These are phyloP conservation scores for Chitala chitala DNA, from an alignment of 2,113 vertebrate genomes.

Conservation along the genomic window DNA sequence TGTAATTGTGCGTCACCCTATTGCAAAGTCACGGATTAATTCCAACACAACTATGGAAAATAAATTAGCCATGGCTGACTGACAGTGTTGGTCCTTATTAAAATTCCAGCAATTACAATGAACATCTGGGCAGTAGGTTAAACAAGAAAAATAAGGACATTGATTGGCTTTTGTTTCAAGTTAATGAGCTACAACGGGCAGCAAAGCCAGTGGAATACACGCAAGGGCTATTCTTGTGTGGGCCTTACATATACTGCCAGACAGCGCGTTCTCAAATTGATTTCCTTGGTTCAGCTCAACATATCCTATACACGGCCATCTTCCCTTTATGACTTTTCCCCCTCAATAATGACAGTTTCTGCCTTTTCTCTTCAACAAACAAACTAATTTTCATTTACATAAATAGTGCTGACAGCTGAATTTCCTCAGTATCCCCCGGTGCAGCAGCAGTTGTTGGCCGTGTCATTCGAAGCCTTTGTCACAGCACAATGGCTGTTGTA, in stretches of 20 bases:
- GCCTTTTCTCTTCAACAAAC: background rate
- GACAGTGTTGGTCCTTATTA: slow-evolving; percentile 2
- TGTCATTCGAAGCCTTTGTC: slow-evolving; percentile 12
- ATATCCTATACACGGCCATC: background rate
- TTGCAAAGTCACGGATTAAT: slow-evolving; percentile 12
- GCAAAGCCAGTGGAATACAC: background rate
- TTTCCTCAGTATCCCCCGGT: background rate
- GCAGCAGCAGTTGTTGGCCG: background rate
- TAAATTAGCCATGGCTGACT: slow-evolving; percentile 15
- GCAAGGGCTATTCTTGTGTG: slow-evolving; percentile 7
- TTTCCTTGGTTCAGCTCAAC: background rate
- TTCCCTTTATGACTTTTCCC: background rate
- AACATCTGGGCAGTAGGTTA: background rate
- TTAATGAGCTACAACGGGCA: slow-evolving; percentile 20
- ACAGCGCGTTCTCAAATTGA: background rate
- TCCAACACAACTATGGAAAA: slow-evolving; percentile 13
- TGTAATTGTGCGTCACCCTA: slow-evolving; percentile 14
- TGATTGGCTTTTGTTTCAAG: slow-evolving; percentile 23
- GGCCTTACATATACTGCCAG: background rate
- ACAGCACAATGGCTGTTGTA: background rate
- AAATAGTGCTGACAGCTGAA: background rate
- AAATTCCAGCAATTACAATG: background rate
- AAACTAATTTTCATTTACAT: slow-evolving; percentile 9
- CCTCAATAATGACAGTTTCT: background rate
- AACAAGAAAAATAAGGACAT: slow-evolving; percentile 2